A percentile compares a stretch with the other conserved stretches of the same genome.
Evolutionary conservation across 2,113 vertebrate species (phyloP).

Genomic region (Coturnix japonica): DNA sequence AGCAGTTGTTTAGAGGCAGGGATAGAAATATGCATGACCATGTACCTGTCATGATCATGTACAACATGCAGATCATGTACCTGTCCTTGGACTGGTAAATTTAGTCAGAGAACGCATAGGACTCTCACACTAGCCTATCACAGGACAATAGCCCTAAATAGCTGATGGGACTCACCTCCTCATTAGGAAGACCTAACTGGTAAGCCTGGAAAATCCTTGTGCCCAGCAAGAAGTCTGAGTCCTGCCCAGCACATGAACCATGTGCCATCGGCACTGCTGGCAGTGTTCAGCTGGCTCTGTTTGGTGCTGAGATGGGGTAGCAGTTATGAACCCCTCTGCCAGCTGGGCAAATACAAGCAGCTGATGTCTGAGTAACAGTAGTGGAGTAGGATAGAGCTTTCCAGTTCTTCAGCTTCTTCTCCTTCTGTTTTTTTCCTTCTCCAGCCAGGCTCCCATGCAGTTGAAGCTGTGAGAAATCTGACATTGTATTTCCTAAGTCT

Average conservation of each 20-base stretch:
- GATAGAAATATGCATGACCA: neutral
- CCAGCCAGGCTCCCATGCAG: neutral
- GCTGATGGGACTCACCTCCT: neutral
- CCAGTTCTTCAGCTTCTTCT: neutral
- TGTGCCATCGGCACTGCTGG: neutral
- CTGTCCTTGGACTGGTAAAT: neutral
- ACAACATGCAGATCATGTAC: neutral
- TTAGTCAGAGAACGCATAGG: neutral
- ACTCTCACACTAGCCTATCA: neutral
- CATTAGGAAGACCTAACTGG: fast-evolving
- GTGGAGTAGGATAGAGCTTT: neutral
- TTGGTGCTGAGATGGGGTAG: neutral
- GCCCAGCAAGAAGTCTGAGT: neutral
- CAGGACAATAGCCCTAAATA: neutral
- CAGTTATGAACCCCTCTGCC: neutral
- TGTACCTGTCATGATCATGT: too few relatives aligned
- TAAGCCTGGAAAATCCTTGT: neutral
- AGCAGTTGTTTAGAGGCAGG: neutral
- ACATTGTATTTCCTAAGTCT: neutral
- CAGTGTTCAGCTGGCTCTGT: fast-evolving
- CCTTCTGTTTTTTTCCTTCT: neutral
- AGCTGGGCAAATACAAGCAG: neutral
- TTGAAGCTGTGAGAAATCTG: neutral
- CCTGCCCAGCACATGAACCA: neutral
- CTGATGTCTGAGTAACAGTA: neutral